Conservation (phyloP, 2,113 vertebrate species). For the Garra rufa region DNA sequence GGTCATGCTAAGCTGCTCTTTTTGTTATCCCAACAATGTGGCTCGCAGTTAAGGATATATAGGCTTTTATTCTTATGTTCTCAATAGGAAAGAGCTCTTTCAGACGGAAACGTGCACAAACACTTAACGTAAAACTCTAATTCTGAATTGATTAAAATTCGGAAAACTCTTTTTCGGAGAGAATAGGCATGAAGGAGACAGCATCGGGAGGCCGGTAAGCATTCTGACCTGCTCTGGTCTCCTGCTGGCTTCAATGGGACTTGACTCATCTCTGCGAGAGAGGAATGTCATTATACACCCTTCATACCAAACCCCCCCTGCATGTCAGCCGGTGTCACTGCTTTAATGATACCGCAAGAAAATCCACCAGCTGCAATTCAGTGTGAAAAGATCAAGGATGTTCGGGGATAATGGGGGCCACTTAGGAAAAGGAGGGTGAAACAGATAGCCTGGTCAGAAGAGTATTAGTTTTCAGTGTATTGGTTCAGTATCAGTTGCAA, state of each 20-base stretch:
- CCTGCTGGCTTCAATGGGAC: conserved; percentile 68
- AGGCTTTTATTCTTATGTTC: background rate
- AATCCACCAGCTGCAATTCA: conserved; percentile 69
- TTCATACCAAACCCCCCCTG: conserved; percentile 57
- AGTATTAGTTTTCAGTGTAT: conserved; percentile 70
- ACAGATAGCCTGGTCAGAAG: conserved; percentile 66
- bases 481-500: conserved; percentile 64
- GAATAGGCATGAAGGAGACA: conserved; percentile 38
- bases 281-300: conserved; percentile 82
- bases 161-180: conserved; percentile 5
- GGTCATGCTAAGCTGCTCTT: conserved; percentile 14
- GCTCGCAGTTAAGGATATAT: background rate
- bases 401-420: conserved; percentile 64
- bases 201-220: conserved; percentile 44
- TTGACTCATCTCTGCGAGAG: conserved; percentile 77
- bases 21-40: background rate
- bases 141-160: conserved; percentile 31
- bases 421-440: conserved; percentile 57
- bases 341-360: conserved; percentile 76
- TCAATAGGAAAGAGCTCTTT: background rate
- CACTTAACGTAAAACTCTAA: conserved; percentile 33
- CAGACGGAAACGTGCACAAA: conserved; percentile 13
- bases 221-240: conserved; percentile 54
- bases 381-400: conserved; percentile 79
- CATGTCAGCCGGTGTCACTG: conserved; percentile 66